These are phyloP conservation scores for Cebus imitator DNA, from an alignment of 2,113 vertebrate genomes.

Conservation along the genomic window DNA sequence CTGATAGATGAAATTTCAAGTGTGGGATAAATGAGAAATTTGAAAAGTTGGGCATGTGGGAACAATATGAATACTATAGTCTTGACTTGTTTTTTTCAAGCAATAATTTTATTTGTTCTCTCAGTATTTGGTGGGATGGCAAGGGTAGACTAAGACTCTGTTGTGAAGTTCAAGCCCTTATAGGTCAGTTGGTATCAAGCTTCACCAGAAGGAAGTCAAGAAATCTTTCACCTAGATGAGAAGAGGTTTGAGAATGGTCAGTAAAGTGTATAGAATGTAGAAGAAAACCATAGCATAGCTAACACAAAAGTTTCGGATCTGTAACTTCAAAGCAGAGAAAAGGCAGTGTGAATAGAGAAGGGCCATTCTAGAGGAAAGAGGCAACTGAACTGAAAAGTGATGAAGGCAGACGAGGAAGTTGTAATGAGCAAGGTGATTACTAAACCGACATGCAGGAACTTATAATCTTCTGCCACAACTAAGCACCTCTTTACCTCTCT, in stretches of 20 bases:
- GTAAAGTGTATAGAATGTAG: neutral
- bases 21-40: neutral
- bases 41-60: neutral
- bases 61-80: neutral
- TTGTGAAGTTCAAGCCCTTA: neutral
- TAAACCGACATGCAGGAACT: neutral
- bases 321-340: conserved; percentile 19
- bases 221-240: neutral
- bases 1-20: conserved; percentile 20
- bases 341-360: neutral
- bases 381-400: neutral
- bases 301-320: neutral
- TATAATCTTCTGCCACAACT: neutral
- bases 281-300: neutral
- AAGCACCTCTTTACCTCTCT: neutral
- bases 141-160: neutral
- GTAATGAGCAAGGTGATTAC: neutral
- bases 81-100: neutral
- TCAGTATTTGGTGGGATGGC: neutral
- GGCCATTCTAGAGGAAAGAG: neutral
- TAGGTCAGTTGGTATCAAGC: neutral
- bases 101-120: neutral
- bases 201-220: neutral
- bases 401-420: conserved; percentile 36
- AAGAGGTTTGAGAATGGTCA: neutral